Evolutionary conservation across 2,113 vertebrate genomes (phyloP).

Genomic region (Euleptes europaea): DNA sequence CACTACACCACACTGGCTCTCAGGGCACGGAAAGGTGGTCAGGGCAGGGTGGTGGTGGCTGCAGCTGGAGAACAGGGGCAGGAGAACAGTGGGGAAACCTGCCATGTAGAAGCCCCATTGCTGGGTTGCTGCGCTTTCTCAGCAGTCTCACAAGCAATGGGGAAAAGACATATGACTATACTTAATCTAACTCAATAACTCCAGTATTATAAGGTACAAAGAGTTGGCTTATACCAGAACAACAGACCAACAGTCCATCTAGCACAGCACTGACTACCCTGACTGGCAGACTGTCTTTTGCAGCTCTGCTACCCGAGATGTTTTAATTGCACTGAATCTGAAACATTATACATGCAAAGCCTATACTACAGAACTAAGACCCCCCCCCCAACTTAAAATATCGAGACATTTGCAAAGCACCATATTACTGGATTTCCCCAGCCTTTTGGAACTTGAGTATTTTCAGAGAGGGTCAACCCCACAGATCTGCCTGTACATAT

Average conservation of each 20-base stretch:
- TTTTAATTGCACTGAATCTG: background rate
- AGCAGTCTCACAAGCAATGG: no score
- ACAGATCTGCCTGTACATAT: constrained; percentile 15
- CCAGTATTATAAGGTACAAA: background rate
- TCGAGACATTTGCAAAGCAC: constrained; percentile 33
- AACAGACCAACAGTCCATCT: background rate
- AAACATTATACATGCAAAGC: background rate
- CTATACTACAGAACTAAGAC: constrained; percentile 14
- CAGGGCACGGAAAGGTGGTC: no score
- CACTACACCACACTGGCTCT: no score
- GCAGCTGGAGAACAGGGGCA: no score
- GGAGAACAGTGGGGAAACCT: no score
- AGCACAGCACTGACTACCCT: background rate
- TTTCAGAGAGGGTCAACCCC: background rate
- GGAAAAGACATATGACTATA: constrained; percentile 40
- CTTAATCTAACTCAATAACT: constrained; percentile 42
- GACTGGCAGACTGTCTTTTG: background rate
- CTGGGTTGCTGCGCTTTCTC: no score
- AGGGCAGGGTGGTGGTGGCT: no score
- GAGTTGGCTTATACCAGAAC: background rate
- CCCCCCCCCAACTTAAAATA: background rate
- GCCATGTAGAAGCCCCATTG: no score
- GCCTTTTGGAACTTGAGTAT: background rate
- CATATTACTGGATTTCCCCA: constrained; percentile 24
- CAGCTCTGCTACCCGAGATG: background rate